Evolutionary conservation across 2,113 vertebrate species (phyloP), one percentile per base, ranked within the genome.

Genomic region (Lagenorhynchus albirostris): DNA sequence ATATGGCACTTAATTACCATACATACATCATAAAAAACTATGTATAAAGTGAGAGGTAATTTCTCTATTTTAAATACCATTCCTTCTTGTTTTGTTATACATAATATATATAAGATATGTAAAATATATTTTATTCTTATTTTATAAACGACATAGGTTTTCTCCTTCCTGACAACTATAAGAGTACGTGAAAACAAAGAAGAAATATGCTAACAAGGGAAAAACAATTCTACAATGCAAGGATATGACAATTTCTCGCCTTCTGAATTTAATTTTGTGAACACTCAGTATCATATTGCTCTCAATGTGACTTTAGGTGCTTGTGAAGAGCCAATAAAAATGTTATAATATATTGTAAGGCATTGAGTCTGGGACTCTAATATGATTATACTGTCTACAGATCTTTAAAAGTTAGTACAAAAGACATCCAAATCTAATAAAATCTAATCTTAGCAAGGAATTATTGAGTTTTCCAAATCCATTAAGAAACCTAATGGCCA

Each of bases 401-500:
- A 98, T 98, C 98, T 98, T 98, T 95, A 98, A 98, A 91, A 96
- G 97, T 98, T 98, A 97, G 79, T 92, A 97, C 84, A 95, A 98
- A 98, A 98, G 97, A 97, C 96, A 98, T 36, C 97, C 91, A 98
- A 98, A 98, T 96, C 84, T 97, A 97, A 98, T 97, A 98, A 98
- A 98, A 98, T 80, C 96, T 98, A 97, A 98, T 98, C 96, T 98
- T 95, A 89, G 97, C 91, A 94, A 97, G 95, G 95, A 98, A 98
- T 90, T 98, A 98, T 97, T 97, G 98, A 98, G 95, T 98, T 98
- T 98, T 97, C 92, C 96, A 96, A 98, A 97, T 60, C 76, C 98
- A 98, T 98, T 98, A 98, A 96, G 96, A 98, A 97, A 96, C 65
- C 89, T 98, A 98, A 98, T 98, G 97, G 93, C 97, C 97, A 98